Evolutionary conservation across 2,113 vertebrate genomes (phyloP), one percentile per base, ranked within the genome.

Genomic region (Origma solitaria): DNA sequence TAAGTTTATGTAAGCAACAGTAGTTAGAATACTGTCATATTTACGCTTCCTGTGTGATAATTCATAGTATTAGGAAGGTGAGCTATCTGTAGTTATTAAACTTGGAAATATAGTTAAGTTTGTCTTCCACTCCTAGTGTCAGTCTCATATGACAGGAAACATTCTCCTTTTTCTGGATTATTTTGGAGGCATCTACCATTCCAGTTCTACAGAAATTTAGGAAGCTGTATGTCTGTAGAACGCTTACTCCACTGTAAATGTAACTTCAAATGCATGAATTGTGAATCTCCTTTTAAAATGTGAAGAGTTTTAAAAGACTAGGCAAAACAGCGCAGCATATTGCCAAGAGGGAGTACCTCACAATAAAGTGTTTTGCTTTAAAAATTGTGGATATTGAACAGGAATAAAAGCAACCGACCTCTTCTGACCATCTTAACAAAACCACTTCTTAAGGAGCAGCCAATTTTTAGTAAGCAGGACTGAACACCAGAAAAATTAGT

Each of bases 401-500:
- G 11, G 8, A 31, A 57, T 56, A 37, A 64, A 25, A 3, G 20
- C 60, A 37, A 18, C 6, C 7, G 10, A 10, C 3, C 16, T 38
- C 12, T 45, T 33, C 13, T 6, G 25, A 70, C 30, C 33, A 40
- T 0, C 11, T 27, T 25, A 79, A 62, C 9, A 64, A 35, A 51
- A 6, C 4, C 6, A 49, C 9, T 27, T 13, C 22, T 42, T 15
- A 10, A 13, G 16, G 9, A 23, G 13, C 2, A 35, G 35, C 0
- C 42, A 1, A 18, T 15, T 23, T 24, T 4, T 1, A 56, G 9
- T 6, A 44, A 45, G 11, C 2, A 53, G n/a, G 31, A 25, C 13
- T 4, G 11, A 16, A 12, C 8, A 28, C 3, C 16, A 20, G 12
- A 42, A 53, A 47, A 44, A n/a, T 1, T 0, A 57, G 31, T 5